These are phyloP conservation scores for Mastomys coucha DNA, from an alignment of 2,113 vertebrate species.

Conservation along the genomic window DNA sequence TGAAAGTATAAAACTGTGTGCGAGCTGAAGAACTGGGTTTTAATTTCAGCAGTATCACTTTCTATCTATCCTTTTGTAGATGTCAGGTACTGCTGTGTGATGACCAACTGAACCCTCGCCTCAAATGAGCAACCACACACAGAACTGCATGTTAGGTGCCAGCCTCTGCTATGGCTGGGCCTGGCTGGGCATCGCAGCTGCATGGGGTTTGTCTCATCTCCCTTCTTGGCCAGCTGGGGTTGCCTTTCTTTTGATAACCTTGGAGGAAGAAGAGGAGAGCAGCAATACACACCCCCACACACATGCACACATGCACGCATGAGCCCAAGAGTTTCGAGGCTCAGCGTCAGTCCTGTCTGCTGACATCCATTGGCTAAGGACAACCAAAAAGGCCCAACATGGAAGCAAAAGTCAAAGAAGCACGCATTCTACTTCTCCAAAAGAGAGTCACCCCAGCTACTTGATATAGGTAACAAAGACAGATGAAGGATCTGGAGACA, in stretches of 20 bases:
- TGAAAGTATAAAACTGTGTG: background rate
- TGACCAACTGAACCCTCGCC: background rate
- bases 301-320: no score
- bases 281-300: background rate
- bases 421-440: background rate
- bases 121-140: background rate
- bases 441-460: background rate
- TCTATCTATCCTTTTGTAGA: background rate
- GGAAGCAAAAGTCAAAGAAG: background rate
- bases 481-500: no score
- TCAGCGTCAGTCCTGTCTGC: background rate
- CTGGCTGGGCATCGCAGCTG: background rate
- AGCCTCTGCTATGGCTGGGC: background rate
- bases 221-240: background rate
- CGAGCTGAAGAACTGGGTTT: background rate
- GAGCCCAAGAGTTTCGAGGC: background rate
- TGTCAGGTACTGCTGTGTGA: slow-evolving; percentile 19
- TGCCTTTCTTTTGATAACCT: background rate
- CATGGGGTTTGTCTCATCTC: background rate
- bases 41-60: background rate
- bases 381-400: background rate
- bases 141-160: background rate
- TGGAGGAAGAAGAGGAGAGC: background rate
- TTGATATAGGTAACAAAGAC: background rate
- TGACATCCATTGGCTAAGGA: background rate